Evolutionary conservation across 1,140 invertebrate genomes (phyloP).

Genomic region (Drosophila sechellia): DNA sequence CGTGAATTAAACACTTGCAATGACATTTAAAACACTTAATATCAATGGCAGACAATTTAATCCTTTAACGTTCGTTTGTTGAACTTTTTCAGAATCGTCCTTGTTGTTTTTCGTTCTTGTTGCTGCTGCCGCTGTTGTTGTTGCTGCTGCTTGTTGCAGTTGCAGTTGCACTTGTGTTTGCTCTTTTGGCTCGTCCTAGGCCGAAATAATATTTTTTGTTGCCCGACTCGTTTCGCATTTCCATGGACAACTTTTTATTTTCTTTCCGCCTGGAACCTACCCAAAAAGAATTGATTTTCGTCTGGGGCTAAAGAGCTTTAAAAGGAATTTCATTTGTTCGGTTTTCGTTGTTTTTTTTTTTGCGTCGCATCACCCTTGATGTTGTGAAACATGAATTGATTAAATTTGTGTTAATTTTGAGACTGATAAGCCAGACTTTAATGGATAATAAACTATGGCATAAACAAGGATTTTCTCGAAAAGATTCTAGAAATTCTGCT

Average conservation of each 20-base stretch:
- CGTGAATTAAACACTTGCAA: constrained; percentile 80
- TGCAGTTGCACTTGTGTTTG: constrained; percentile 35
- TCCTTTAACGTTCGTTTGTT: constrained; percentile 79
- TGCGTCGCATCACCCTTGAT: not conserved
- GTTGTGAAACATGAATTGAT: constrained; percentile 71
- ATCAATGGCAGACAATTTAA: constrained; percentile 80
- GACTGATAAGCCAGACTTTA: constrained; percentile 59
- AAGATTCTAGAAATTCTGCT: not conserved
- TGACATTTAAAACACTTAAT: constrained; percentile 83
- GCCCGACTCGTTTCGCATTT: constrained; percentile 34
- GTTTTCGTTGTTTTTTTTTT: not conserved
- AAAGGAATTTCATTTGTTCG: constrained; percentile 40
- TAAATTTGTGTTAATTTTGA: constrained; percentile 58
- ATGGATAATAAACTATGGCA: not conserved
- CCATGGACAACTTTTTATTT: constrained; percentile 33
- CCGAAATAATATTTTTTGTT: constrained; percentile 60
- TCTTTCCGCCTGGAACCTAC: constrained; percentile 33
- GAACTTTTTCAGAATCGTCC: constrained; percentile 62
- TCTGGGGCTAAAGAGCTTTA: constrained; percentile 25
- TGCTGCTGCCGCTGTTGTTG: constrained; percentile 32
- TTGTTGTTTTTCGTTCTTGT: constrained; percentile 36
- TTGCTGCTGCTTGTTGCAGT: constrained; percentile 30
- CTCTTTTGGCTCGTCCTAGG: constrained; percentile 44
- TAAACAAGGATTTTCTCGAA: not conserved
- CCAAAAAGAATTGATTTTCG: constrained; percentile 57